Evolutionary conservation across 2,888 invertebrate species (phyloP), one percentile per base, ranked within the genome.

Genomic region (Napeogenes sylphis): DNA sequence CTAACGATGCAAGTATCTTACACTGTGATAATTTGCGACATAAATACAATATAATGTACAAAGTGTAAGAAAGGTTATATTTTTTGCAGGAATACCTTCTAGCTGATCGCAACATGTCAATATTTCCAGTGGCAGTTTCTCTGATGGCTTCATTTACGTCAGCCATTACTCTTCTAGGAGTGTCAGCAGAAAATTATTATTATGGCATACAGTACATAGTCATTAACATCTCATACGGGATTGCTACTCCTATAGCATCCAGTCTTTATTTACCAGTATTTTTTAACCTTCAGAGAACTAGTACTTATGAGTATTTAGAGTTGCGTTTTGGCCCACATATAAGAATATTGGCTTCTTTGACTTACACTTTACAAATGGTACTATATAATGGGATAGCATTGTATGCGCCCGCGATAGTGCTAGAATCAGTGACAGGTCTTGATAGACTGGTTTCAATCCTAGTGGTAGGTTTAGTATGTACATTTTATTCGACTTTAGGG

Each of bases 71-170:
- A 10, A 5, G 0, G 35, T 47, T 32, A 21, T 21, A 38, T 56
- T 32, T 56, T 68, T 85, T 85, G 61, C 84, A 95, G 94, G 97
- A 97, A 84, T 98, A 96, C 78, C 92, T 98, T 64, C 82, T 96
- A 61, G 98, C 96, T 0, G 94, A 96, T 77, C 92, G 93, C 63
- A 95, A 94, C 68, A 95, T 97, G 95, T 92, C 94, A 5, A 91
- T 95, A 71, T 80, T 91, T 6, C 96, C 97, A 0, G 96, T 98
- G 0, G 95, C 97, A 4, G 95, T 97, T 69, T 97, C 97, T 2
- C 83, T 98, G 63, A 96, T 97, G 95, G 97, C 97, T n/a, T 96
- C 97, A 51, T 97, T 97, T 80, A 96, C 98, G 95, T 97, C 97
- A 0, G 96, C 97, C 45, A 93, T 98, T 60, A 96, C 97, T 0